A percentile compares a stretch with the other conserved stretches of the same genome.
Evolutionary conservation across 2,888 invertebrate genomes (phyloP).

Genomic region (Diadegma fenestrale): DNA sequence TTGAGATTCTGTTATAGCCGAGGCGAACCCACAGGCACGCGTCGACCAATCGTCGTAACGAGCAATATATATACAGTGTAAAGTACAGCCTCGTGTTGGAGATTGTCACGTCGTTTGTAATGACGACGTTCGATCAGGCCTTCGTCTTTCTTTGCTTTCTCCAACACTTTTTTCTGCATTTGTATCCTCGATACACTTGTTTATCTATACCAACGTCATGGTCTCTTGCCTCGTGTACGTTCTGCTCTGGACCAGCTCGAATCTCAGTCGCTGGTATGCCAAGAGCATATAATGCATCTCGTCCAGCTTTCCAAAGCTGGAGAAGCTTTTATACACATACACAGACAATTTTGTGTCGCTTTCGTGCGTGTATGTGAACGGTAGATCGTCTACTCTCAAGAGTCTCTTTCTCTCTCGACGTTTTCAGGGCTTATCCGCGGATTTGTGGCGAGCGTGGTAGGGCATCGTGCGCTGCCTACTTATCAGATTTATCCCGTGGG

Average conservation of each 20-base stretch:
- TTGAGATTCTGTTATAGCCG: conserved; percentile 61
- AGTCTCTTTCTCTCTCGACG: conserved; percentile 55
- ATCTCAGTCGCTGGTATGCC: conserved; percentile 47
- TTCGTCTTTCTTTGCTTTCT: conserved; percentile 76
- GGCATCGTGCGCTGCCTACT: conserved; percentile 83
- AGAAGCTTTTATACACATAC: conserved; percentile 29
- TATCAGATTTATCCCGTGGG: conserved; percentile 81
- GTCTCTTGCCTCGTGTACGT: conserved; percentile 37
- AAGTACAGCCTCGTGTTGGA: conserved; percentile 74
- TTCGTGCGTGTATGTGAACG: conserved; percentile 8
- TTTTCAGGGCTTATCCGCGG: conserved; percentile 82
- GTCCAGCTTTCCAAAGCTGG: conserved; percentile 71
- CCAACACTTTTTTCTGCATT: conserved; percentile 46
- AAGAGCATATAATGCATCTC: conserved; percentile 77
- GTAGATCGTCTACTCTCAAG: conserved; percentile 70
- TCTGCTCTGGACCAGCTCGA: conserved; percentile 57
- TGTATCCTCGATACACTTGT: conserved; percentile 23
- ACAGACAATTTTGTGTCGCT: background rate
- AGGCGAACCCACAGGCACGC: conserved; percentile 66
- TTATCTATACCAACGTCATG: conserved; percentile 33
- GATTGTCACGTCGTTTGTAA: conserved; percentile 83
- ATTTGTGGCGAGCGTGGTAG: conserved; percentile 81
- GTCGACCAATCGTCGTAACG: conserved; percentile 76
- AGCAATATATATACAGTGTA: conserved; percentile 80
- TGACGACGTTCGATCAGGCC: conserved; percentile 82